These are phyloP conservation scores for Zonitis immaculata DNA, from an alignment of 2,888 invertebrate species.

Conservation along the genomic window DNA sequence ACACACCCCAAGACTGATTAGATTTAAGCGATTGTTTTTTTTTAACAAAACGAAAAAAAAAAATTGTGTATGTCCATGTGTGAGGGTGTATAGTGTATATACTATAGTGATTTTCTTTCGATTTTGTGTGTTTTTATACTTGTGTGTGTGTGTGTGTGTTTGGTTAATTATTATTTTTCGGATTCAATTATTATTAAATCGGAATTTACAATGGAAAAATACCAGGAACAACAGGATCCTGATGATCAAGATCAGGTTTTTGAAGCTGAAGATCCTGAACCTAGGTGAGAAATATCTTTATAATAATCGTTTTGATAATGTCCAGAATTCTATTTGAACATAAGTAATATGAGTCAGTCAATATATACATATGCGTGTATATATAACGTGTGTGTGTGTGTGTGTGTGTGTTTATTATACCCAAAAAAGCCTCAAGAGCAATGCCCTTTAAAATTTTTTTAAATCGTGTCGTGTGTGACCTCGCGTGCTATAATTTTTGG, in stretches of 20 bases:
- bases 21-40: conserved; percentile 32
- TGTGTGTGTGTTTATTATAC: background rate
- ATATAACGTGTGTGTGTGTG: background rate
- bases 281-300: conserved; percentile 50
- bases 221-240: conserved; percentile 65
- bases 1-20: conserved; percentile 39
- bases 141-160: conserved; percentile 26
- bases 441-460: background rate
- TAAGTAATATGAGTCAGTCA: background rate
- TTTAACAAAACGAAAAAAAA: too few species aligned
- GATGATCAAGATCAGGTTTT: conserved; percentile 72
- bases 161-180: conserved; percentile 19
- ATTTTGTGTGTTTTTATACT: too few species aligned
- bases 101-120: too few species aligned
- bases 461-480: conserved; percentile 4
- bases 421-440: background rate
- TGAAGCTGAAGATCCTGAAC: conserved; percentile 60
- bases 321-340: background rate
- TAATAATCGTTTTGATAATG: conserved; percentile 18
- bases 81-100: too few species aligned
- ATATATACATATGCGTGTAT: background rate
- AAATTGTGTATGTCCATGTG: background rate
- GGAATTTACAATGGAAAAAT: conserved; percentile 54
- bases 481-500: conserved; percentile 3
- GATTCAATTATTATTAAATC: conserved; percentile 11